Base-by-base conservation (phyloP, 2,888 invertebrate genomes). In the Lumbricus terrestris region DNA sequence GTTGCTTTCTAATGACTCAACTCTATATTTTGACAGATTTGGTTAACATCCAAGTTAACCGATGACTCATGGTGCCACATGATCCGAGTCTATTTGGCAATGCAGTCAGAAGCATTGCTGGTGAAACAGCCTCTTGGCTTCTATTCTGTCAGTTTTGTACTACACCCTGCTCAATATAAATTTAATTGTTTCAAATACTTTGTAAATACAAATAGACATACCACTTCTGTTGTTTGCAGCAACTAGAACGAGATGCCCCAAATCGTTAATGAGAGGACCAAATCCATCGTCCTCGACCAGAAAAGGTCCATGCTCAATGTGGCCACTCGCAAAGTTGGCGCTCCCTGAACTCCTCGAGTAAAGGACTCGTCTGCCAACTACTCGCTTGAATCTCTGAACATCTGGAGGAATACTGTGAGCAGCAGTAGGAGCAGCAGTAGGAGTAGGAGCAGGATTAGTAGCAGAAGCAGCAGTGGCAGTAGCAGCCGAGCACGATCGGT, bases 401-500 rank as follows among this genome's bases (percentile, higher is more conserved):
- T n/a, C 8, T 8, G 29, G 29, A n/a, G 1, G 1, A 69, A n/a
- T 29, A 23, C 29, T 29, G 23, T 3, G 54, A 54, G 54, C 29
- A 23, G 15, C 47, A 8, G 23, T 23, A 15, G 35, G n/a, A n/a
- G n/a, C n/a, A n/a, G n/a, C n/a, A n/a, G n/a, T n/a, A n/a, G n/a
- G n/a, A n/a, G n/a, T n/a, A n/a, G n/a, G n/a, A n/a, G n/a, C n/a
- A n/a, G n/a, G n/a, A n/a, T n/a, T n/a, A n/a, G n/a, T n/a, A n/a
- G n/a, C n/a, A n/a, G n/a, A n/a, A n/a, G n/a, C n/a, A n/a, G n/a
- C n/a, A n/a, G n/a, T 15, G 8, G 35, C 88, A 2, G 29, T 82
- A 1, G 40, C 8, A 40, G 40, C 13, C 11, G 38, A 5, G 38
- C 91, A 91, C 3, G 90, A 91, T 40, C 92, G 91, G 91, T 92